Conservation (phyloP, 2,113 vertebrate genomes). For the Sander vitreus region DNA sequence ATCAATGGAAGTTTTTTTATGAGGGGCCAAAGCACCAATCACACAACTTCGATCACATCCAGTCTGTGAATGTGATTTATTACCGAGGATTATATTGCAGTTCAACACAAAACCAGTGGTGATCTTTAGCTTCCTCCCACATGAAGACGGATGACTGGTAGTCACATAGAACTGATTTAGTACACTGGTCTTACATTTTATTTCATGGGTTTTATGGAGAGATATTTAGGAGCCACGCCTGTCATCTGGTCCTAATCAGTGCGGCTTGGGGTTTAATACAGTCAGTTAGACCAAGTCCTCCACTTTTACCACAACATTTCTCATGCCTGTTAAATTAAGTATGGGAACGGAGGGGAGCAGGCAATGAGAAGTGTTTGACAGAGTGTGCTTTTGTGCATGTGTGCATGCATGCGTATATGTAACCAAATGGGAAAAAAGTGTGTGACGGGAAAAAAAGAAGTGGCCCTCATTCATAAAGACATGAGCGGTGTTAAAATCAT, state of each 20-base stretch:
- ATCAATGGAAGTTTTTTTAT: constrained; percentile 61
- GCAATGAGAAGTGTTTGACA: constrained; percentile 22
- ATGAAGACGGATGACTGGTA: constrained; percentile 61
- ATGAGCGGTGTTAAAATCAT: constrained; percentile 20
- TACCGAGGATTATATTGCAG: constrained; percentile 54
- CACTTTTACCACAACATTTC: constrained; percentile 48
- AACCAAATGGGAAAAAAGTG: not conserved
- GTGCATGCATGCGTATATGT: constrained; percentile 1
- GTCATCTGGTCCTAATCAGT: constrained; percentile 71
- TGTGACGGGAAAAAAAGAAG: not conserved
- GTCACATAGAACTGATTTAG: constrained; percentile 57
- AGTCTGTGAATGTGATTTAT: constrained; percentile 54
- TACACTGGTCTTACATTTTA: constrained; percentile 54
- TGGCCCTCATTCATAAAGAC: constrained; percentile 34
- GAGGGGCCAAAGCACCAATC: constrained; percentile 58
- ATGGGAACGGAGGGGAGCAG: constrained; percentile 39
- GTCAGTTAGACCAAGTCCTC: constrained; percentile 46
- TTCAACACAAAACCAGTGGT: constrained; percentile 59
- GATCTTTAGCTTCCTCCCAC: constrained; percentile 67
- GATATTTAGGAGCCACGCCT: constrained; percentile 54
- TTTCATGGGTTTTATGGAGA: constrained; percentile 61
- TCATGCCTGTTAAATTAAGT: constrained; percentile 47
- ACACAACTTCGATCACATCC: constrained; percentile 41
- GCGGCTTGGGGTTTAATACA: constrained; percentile 60
- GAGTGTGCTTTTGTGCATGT: constrained; percentile 14